A percentile compares a stretch with the other conserved stretches of the same genome.
Conservation (phyloP, 2,797 vertebrate species). For the Geotrypetes seraphini region DNA sequence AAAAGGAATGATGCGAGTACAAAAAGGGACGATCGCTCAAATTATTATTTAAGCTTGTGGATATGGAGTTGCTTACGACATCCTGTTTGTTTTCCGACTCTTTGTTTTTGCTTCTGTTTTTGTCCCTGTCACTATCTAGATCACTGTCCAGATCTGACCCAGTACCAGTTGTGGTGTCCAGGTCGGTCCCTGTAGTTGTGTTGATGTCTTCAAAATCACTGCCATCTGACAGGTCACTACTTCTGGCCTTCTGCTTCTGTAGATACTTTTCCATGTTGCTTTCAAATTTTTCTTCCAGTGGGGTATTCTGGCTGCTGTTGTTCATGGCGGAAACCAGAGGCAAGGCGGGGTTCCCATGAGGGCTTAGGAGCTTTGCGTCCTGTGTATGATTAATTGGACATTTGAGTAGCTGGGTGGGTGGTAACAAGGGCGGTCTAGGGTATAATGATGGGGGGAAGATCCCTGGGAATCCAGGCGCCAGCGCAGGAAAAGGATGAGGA, state of each 20-base stretch:
- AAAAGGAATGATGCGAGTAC: conserved; percentile 85
- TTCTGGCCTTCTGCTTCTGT: conserved; percentile 76
- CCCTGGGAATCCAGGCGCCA: conserved; percentile 84
- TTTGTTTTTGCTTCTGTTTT: conserved; percentile 58
- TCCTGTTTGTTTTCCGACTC: conserved; percentile 59
- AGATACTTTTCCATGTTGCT: conserved; percentile 63
- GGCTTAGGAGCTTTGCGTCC: conserved; percentile 82
- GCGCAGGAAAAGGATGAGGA: conserved; percentile 73
- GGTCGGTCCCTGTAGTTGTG: conserved; percentile 89
- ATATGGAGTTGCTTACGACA: conserved; percentile 51
- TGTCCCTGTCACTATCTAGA: conserved; percentile 82
- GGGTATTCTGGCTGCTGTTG: conserved; percentile 43
- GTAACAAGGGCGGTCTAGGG: conserved; percentile 83
- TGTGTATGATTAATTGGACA: conserved; percentile 74
- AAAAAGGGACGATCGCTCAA: conserved; percentile 71
- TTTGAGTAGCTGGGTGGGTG: conserved; percentile 82
- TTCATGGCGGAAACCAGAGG: conserved; percentile 72
- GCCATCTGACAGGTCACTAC: conserved; percentile 82
- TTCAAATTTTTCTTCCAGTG: conserved; percentile 63
- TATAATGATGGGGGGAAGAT: conserved; percentile 91
- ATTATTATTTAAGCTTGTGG: conserved; percentile 60
- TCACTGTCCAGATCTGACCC: conserved; percentile 92
- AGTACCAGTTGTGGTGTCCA: conserved; percentile 91
- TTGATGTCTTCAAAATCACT: conserved; percentile 95
- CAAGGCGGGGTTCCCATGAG: conserved; percentile 68